phyloP scores from a whole-genome alignment of 2,113 vertebrate genomes.

The Pomatostomus ruficeps region DNA sequence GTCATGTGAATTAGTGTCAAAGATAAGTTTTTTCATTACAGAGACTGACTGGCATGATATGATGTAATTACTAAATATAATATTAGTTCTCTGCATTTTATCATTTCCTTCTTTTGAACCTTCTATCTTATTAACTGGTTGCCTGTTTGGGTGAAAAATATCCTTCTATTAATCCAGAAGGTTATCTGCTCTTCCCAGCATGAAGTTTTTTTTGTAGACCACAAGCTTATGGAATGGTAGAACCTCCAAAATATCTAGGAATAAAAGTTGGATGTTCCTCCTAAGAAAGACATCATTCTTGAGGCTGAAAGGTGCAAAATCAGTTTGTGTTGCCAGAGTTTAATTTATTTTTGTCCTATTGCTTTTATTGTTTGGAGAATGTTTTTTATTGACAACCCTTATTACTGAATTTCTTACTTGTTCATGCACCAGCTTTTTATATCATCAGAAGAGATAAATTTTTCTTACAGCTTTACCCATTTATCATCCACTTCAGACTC shows the following conservation, averaged over 20 bases:
- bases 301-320: background rate
- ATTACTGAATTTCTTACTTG: background rate
- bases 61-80: background rate
- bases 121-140: background rate
- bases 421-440: background rate
- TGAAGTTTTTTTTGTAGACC: background rate
- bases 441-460: background rate
- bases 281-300: background rate
- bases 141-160: background rate
- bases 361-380: background rate
- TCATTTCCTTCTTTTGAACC: background rate
- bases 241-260: background rate
- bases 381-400: background rate
- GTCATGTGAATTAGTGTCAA: background rate
- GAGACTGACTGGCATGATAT: background rate
- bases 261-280: background rate
- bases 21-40: background rate
- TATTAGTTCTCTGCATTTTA: background rate
- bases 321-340: background rate
- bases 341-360: background rate
- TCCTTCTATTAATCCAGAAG: background rate
- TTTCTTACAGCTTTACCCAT: background rate
- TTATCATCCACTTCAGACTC: background rate
- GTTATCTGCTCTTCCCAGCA: background rate
- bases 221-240: background rate